Evolutionary conservation across 2,888 invertebrate genomes (phyloP).

Genomic region (Serrognathus titanus): DNA sequence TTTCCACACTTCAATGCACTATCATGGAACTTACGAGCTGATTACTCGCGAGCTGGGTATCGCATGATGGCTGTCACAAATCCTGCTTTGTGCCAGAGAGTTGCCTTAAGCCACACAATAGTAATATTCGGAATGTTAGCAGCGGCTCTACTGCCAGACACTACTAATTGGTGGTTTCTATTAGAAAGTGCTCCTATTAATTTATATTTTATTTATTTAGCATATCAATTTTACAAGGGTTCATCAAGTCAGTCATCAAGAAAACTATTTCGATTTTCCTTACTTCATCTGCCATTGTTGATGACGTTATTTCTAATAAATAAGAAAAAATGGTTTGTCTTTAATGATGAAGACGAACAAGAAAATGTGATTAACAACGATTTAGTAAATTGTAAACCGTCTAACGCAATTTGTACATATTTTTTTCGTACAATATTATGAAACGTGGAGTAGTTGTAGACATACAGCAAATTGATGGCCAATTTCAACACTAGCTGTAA

Average conservation of each 20-base stretch:
- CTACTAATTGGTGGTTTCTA: constrained; percentile 92
- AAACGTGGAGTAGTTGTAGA: too few relatives aligned
- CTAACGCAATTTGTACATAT: too few relatives aligned
- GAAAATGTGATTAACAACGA: too few relatives aligned
- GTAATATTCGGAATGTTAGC: constrained; percentile 71
- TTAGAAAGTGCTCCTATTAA: constrained; percentile 89
- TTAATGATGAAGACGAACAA: constrained; percentile 35
- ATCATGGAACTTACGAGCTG: constrained; percentile 96
- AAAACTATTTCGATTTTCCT: constrained; percentile 87
- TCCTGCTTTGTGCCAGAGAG: constrained; percentile 83
- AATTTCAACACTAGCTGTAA: too few relatives aligned
- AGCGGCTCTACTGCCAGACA: constrained; percentile 75
- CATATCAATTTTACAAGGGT: constrained; percentile 82
- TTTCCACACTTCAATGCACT: constrained; percentile 99
- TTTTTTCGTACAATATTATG: too few relatives aligned
- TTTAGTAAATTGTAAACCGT: too few relatives aligned
- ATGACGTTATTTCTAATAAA: constrained; percentile 88
- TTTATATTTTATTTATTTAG: constrained; percentile 86
- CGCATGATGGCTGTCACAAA: constrained; percentile 98
- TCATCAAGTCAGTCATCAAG: constrained; percentile 88
- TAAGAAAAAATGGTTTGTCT: constrained; percentile 73
- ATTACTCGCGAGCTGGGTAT: constrained; percentile 97
- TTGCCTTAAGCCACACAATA: constrained; percentile 82
- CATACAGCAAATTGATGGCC: too few relatives aligned
- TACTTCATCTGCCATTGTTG: constrained; percentile 85